Evolutionary conservation across 2,797 vertebrate species (phyloP).

Genomic region (Macrochelys suwanniensis): DNA sequence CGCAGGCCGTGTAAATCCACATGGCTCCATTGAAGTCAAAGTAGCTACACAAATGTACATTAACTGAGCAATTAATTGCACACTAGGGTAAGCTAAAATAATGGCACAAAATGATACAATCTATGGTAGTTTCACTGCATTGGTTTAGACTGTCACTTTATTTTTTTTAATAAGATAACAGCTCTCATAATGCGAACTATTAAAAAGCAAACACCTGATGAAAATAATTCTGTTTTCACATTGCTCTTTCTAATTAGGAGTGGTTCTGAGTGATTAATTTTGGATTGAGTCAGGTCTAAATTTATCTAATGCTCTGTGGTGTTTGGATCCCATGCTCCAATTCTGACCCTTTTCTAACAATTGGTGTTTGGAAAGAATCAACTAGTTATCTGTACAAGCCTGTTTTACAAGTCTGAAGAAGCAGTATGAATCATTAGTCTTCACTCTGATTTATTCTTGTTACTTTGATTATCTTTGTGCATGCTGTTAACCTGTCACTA

Average conservation of each 20-base stretch:
- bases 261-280: background rate
- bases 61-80: background rate
- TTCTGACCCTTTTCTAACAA: background rate
- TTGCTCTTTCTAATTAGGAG: background rate
- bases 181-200: background rate
- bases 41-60: accelerated
- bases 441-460: background rate
- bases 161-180: background rate
- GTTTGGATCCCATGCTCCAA: background rate
- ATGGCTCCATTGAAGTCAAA: background rate
- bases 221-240: background rate
- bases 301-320: background rate
- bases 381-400: background rate
- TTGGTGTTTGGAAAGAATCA: background rate
- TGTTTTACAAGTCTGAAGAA: background rate
- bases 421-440: background rate
- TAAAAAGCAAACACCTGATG: background rate
- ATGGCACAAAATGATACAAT: background rate
- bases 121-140: background rate
- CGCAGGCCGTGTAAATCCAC: background rate
- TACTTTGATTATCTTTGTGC: accelerated
- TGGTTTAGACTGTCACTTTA: background rate
- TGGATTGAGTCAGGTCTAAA: background rate
- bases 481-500: background rate
- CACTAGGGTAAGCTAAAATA: background rate